These are phyloP conservation scores for Blastomussa wellsi DNA, from an alignment of 92 coral and sea anemone species.

Conservation along the genomic window DNA sequence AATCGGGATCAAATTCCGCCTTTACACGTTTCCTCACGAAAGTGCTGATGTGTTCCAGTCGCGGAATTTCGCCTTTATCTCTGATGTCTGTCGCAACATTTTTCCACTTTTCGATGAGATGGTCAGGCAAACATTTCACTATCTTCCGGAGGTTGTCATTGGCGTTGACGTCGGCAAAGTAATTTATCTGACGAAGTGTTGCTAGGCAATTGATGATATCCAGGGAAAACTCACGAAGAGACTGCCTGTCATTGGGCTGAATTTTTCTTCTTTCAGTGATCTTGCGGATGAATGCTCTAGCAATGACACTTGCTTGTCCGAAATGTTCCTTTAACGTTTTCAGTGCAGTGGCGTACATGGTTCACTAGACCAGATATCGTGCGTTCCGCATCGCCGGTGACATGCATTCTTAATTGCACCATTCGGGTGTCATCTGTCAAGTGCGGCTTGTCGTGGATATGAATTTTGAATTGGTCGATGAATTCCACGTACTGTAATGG, in stretches of 20 bases:
- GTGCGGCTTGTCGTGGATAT: too few relatives aligned
- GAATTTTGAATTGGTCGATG: too few relatives aligned
- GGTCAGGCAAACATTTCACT: too few relatives aligned
- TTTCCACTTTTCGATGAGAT: conserved; percentile 31
- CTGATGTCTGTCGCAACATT: conserved; percentile 19
- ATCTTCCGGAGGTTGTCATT: conserved; percentile 44
- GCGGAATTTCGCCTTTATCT: too few relatives aligned
- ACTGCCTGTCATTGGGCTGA: conserved; percentile 26
- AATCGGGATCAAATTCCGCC: conserved; percentile 57
- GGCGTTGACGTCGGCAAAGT: conserved; percentile 57
- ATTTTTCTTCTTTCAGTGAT: conserved; percentile 25
- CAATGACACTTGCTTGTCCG: conserved; percentile 47
- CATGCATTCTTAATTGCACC: too few relatives aligned
- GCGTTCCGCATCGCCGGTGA: too few relatives aligned
- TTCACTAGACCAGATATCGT: too few relatives aligned
- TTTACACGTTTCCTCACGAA: conserved; percentile 32
- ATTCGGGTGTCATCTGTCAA: too few relatives aligned
- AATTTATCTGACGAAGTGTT: conserved; percentile 32
- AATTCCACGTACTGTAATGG: too few relatives aligned
- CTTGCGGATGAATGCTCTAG: conserved; percentile 41
- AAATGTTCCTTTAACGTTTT: too few relatives aligned
- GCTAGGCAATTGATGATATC: conserved; percentile 57
- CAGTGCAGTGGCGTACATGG: too few relatives aligned
- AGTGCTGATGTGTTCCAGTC: too few relatives aligned
- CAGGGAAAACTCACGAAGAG: conserved; percentile 40